These are phyloP conservation scores for Andrena flavipes DNA, from an alignment of 2,888 invertebrate species.

Conservation along the genomic window DNA sequence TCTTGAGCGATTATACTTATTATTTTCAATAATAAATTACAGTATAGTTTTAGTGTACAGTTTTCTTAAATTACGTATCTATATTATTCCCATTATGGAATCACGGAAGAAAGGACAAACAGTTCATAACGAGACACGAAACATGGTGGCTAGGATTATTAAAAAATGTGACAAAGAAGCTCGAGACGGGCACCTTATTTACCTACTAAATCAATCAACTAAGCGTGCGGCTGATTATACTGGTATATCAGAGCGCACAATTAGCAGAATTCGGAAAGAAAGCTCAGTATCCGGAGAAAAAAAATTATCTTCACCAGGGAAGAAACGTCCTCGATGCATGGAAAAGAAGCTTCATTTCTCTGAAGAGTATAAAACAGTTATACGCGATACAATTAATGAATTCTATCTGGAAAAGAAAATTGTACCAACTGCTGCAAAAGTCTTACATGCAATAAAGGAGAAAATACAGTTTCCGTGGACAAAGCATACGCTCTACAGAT, in stretches of 20 bases:
- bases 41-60: no score
- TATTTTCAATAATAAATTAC: no score
- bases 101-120: not conserved
- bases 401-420: no score
- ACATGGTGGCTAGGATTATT: not conserved
- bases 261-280: not conserved
- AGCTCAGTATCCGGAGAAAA: not conserved
- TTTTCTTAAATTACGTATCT: no score
- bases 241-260: not conserved
- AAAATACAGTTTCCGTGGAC: no score
- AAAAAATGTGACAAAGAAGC: not conserved
- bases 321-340: not conserved
- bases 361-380: no score
- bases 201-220: not conserved
- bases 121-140: conserved; percentile 1
- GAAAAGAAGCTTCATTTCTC: no score
- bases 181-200: not conserved
- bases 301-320: not conserved
- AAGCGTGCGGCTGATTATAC: conserved; percentile 4
- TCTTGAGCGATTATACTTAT: no score
- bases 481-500: no score
- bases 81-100: not conserved
- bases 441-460: no score
- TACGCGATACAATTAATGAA: no score
- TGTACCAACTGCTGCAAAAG: no score